Evolutionary conservation across 2,888 invertebrate genomes (phyloP).

Genomic region (Caenorhabditis virilis): DNA sequence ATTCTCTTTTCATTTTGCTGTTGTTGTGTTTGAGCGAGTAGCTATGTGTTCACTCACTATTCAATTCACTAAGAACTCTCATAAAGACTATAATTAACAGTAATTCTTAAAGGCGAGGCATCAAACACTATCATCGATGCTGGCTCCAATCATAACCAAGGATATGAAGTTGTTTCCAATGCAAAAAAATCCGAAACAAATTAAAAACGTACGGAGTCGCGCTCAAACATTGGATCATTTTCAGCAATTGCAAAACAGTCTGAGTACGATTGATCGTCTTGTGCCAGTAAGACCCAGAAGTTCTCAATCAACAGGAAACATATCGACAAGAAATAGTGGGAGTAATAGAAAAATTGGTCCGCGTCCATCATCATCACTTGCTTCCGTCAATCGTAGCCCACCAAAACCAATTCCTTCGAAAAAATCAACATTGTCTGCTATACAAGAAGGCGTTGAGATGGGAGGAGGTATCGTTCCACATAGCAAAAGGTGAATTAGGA

Average conservation of each 20-base stretch:
- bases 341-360: conserved; percentile 5
- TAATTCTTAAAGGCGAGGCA: no score
- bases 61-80: no score
- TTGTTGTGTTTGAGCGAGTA: neutral
- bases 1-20: conserved; percentile 3
- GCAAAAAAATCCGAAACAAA: conserved; percentile 45
- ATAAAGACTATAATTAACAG: no score
- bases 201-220: conserved; percentile 59
- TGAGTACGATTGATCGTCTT: conserved; percentile 24
- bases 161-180: conserved; percentile 60
- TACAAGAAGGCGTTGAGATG: conserved; percentile 60
- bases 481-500: conserved; percentile 19
- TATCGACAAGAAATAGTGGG: conserved; percentile 16
- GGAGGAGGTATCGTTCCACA: conserved; percentile 12
- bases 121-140: no score
- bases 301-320: conserved; percentile 49
- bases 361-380: conserved; percentile 5
- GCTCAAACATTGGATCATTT: conserved; percentile 60
- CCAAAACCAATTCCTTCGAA: conserved; percentile 42
- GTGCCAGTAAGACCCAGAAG: conserved; percentile 42
- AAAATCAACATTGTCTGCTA: conserved; percentile 51
- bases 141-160: conserved; percentile 62
- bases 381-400: conserved; percentile 24
- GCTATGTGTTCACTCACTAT: no score
- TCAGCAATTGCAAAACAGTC: conserved; percentile 36